Evolutionary conservation across 2,797 vertebrate species (phyloP), one percentile per base, ranked within the genome.

Genomic region (Triplophysa yarkandensis): DNA sequence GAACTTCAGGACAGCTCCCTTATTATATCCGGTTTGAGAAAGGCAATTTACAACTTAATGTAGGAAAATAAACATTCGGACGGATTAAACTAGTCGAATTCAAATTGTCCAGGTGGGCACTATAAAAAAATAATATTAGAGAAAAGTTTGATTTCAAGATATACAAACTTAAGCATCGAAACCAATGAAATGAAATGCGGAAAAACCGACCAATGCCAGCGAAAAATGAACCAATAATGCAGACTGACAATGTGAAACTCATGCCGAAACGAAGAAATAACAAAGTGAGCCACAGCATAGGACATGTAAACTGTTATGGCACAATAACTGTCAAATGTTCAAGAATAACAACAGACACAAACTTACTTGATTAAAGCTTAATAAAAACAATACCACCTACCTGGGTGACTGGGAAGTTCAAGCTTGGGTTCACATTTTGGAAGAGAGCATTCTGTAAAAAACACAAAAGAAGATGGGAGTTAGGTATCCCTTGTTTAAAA

Each of bases 341-440:
- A 50, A 36, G 48, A 21, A 36, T 68, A 52, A 36, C 30, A 34
- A 10, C 9, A 36, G 14, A 66, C 27, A 58, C 28, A 58, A 58
- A 9, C 1, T 8, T 58, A 32, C 28, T 32, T 16, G 1, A 43
- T 41, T 21, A 4, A 2, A 36, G 41, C 43, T 36, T 25, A 70
- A 25, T 5, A 25, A 25, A n/a, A 71, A 60, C 6, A 63, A 71
- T 28, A 41, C 14, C 27, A 21, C 78, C 71, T 76, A 82, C 81
- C 81, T 72, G 75, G 71, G 71, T 82, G 82, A 77, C 74, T 78
- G 25, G 78, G 80, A 64, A 78, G 62, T 74, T 85, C 83, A 23
- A 81, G 78, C 69, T 72, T 83, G 57, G 80, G 68, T 65, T 83
- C 80, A 66, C 78, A 81, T 77, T 82, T 85, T 54, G 80, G 82